Evolutionary conservation across 1,140 invertebrate genomes (phyloP), one percentile per base, ranked within the genome.

Genomic region (Radopholus similis): DNA sequence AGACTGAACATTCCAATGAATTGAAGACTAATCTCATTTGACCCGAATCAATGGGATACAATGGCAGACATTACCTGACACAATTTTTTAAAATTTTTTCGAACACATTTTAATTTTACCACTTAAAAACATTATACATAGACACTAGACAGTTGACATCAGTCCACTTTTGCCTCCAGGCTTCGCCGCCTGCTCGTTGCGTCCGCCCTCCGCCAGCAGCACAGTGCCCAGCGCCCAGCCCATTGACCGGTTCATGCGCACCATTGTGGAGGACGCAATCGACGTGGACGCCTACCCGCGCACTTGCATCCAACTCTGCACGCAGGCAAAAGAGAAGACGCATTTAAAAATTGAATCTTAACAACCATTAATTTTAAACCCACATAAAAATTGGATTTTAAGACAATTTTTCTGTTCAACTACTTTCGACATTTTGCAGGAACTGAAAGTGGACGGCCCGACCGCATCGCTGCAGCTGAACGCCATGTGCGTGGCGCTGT

Each of bases 261-360:
- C 68, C n/a, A 30, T 72, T 21, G 18, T 72, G 15, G 63, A 74
- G 37, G 30, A 37, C 4, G 42, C 58, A 23, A 74, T 72, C 23
- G 72, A 75, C 11, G 9, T 37, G 26, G 23, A 18, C 23, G 71
- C 63, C 9, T 72, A 72, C 58, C 71, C 71, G 1, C 72, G 71
- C 35, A 65, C 64, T 15, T 65, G 59, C 8, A 51, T 68, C 28
- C 66, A 72, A 44, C 37, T 72, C 35, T 62, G 42, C 21, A 55
- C 59, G 18, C 71, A 72, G n/a, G 21, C 21, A 21, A 13, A 64
- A 64, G 28, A 13, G 55, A 15, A 23, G 67, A 28, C 13, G 13
- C 34, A 28, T 60, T 55, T 28, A 60, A n/a, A 21, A 15, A 30
- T n/a, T 15, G 13, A 64, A 64, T 28, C 28, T 64, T 23, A 64